Percentiles rank a stretch among this genome's conserved stretches.
Evolutionary conservation across 2,113 vertebrate genomes (phyloP).

Genomic region (Vombatus ursinus): DNA sequence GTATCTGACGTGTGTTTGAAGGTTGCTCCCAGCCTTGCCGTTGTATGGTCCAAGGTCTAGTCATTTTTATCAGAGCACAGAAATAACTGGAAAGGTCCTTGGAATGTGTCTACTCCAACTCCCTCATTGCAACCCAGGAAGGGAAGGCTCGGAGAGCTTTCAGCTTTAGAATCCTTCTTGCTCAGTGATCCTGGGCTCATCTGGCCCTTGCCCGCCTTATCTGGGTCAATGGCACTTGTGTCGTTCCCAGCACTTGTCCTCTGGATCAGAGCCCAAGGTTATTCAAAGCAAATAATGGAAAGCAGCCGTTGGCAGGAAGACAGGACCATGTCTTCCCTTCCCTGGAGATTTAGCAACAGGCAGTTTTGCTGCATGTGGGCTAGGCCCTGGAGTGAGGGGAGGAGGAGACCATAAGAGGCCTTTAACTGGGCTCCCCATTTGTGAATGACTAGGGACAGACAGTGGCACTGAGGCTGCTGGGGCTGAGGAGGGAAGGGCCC

Average conservation of each 20-base stretch:
- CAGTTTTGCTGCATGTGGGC: neutral
- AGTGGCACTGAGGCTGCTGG: neutral
- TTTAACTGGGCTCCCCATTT: neutral
- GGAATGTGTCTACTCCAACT: fast-evolving
- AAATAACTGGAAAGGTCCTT: neutral
- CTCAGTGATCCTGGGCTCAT: neutral
- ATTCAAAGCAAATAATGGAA: neutral
- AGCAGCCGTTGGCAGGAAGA: neutral
- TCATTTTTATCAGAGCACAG: neutral
- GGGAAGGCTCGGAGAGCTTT: neutral
- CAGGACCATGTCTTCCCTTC: neutral
- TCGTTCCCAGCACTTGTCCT: neutral
- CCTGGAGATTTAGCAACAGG: neutral
- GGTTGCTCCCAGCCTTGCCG: neutral
- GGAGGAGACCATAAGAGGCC: neutral
- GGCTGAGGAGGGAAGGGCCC: neutral
- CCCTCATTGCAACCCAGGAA: neutral
- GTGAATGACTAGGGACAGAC: neutral
- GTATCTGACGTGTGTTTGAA: neutral
- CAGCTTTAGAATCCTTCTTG: neutral
- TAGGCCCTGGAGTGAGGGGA: neutral
- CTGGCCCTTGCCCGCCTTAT: neutral
- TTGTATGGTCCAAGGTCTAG: neutral
- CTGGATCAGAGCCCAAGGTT: neutral
- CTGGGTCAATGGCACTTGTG: neutral